Conservation (phyloP, 1,140 invertebrate genomes). For the Carcinoscorpius rotundicauda region DNA sequence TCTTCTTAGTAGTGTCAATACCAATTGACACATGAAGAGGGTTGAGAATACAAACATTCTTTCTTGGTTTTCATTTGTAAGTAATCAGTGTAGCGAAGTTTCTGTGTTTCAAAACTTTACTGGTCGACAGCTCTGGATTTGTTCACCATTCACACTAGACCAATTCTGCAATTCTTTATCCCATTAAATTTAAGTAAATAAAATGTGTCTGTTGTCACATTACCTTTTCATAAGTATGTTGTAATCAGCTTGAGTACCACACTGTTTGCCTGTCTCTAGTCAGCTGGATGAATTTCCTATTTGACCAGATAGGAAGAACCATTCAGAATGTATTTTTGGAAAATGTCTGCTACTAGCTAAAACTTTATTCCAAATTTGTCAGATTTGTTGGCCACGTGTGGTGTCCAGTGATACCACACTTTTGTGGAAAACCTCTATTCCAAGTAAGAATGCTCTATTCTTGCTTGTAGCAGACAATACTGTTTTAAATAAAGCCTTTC, state of each 20-base stretch:
- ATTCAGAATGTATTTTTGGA: constrained; percentile 17
- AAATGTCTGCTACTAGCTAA: constrained; percentile 11
- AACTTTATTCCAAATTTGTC: constrained; percentile 22
- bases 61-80: constrained; percentile 1
- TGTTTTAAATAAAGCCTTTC: constrained; percentile 19
- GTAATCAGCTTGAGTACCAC: constrained; percentile 13
- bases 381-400: constrained; percentile 20
- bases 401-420: constrained; percentile 12
- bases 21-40: constrained; percentile 2
- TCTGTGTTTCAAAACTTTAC: neutral
- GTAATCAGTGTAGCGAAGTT: neutral
- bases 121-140: neutral
- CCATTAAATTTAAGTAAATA: constrained; percentile 5
- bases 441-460: constrained; percentile 11
- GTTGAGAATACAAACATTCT: constrained; percentile 1
- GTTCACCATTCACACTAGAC: constrained; percentile 9
- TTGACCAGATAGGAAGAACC: constrained; percentile 13
- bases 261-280: neutral
- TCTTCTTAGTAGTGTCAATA: constrained; percentile 4
- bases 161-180: constrained; percentile 11
- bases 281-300: constrained; percentile 7
- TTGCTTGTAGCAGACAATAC: constrained; percentile 13
- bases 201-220: constrained; percentile 17
- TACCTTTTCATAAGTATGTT: constrained; percentile 2
- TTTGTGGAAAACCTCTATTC: constrained; percentile 17